Percentiles rank a stretch among this genome's conserved stretches.
Conservation (phyloP, 2,113 vertebrate species). For the Oplegnathus fasciatus region DNA sequence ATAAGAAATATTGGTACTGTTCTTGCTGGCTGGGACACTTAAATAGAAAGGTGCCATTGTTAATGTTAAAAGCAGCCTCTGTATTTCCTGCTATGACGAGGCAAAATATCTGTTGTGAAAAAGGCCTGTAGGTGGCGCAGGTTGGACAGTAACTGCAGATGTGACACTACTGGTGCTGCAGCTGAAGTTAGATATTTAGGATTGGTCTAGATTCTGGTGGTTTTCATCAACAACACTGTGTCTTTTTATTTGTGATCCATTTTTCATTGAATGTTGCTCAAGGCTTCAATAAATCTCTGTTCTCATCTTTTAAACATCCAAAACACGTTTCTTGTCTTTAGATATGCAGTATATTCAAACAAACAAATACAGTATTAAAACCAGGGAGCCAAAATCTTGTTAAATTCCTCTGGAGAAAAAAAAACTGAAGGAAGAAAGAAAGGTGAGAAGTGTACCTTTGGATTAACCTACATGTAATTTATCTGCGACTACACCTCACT, state of each 20-base stretch:
- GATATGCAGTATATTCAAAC: neutral
- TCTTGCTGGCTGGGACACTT: neutral
- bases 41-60: too few species aligned
- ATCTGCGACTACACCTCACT: neutral
- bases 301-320: neutral
- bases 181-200: constrained; percentile 9
- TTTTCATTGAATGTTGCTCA: neutral
- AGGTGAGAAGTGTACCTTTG: neutral
- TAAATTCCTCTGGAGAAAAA: neutral
- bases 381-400: neutral
- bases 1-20: neutral
- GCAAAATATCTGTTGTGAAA: neutral
- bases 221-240: neutral
- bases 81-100: neutral
- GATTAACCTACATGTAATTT: neutral
- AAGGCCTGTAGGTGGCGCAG: neutral
- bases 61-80: neutral
- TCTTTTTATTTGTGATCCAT: neutral
- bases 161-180: neutral
- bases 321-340: neutral
- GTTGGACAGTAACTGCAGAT: neutral
- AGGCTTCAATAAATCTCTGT: neutral
- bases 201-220: neutral
- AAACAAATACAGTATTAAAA: neutral
- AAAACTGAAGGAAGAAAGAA: neutral